These are phyloP conservation scores for Heliconius congener DNA, from an alignment of 1,140 invertebrate species.

Conservation along the genomic window DNA sequence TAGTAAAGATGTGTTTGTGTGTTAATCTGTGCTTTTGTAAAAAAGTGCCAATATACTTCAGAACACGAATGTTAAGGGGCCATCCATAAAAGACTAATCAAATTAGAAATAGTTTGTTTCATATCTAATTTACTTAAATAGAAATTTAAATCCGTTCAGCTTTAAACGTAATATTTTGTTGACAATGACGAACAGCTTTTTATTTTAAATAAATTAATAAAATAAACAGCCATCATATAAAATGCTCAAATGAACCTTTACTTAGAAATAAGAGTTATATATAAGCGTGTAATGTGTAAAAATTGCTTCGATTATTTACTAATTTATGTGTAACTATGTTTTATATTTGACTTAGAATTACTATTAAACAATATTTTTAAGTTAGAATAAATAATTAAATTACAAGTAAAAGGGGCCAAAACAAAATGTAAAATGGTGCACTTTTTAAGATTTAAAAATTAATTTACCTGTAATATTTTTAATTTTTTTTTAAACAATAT, in stretches of 20 bases:
- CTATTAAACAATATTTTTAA: background rate
- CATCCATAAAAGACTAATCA: too few relatives aligned
- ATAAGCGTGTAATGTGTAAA: background rate
- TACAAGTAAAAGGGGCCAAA: background rate
- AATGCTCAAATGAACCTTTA: background rate
- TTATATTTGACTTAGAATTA: background rate
- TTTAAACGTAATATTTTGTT: background rate
- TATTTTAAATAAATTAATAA: background rate
- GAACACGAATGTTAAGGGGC: too few relatives aligned
- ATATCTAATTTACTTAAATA: too few relatives aligned
- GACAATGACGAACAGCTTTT: background rate
- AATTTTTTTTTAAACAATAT: too few relatives aligned
- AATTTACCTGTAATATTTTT: too few relatives aligned
- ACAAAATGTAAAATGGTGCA: too few relatives aligned
- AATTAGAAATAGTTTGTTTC: too few relatives aligned
- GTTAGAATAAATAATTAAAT: background rate
- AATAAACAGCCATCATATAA: background rate
- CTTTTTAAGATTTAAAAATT: too few relatives aligned
- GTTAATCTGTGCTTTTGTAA: too few relatives aligned
- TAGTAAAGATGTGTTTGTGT: too few relatives aligned
- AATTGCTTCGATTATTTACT: slow-evolving; percentile 8
- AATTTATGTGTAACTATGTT: slow-evolving; percentile 14
- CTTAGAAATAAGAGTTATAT: background rate
- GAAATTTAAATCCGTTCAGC: background rate
- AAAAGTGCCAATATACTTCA: too few relatives aligned